Conservation (phyloP, 2,113 vertebrate species). For the Phrynosoma blainvillii region DNA sequence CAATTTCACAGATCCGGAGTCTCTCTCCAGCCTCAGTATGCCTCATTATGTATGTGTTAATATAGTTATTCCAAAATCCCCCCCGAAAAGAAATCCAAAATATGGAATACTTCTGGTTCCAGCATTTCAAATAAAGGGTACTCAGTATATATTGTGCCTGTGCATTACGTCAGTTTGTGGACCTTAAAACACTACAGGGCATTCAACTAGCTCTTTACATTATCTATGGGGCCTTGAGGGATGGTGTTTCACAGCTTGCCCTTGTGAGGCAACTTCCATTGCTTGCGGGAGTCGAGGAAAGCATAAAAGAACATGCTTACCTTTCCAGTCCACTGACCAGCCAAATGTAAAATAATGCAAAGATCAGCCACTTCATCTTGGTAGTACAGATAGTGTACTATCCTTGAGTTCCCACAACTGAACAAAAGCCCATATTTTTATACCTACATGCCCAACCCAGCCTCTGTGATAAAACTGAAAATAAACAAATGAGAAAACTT, state of each 20-base stretch:
- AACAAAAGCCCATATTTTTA: conserved; percentile 17
- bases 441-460: conserved; percentile 29
- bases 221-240: too few species aligned
- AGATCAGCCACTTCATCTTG: conserved; percentile 54
- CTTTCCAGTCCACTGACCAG: conserved; percentile 47
- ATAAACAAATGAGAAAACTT: neutral
- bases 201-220: neutral
- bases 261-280: too few species aligned
- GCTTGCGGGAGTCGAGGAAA: neutral
- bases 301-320: conserved; percentile 43
- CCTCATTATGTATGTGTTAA: too few species aligned
- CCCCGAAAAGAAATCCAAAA: too few species aligned
- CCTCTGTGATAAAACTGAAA: conserved; percentile 28
- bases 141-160: neutral
- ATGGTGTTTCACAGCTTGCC: neutral
- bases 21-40: too few species aligned
- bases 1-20: too few species aligned
- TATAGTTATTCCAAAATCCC: too few species aligned
- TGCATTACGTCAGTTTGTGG: neutral
- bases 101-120: too few species aligned
- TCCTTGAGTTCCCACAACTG: neutral
- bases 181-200: neutral
- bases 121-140: too few species aligned
- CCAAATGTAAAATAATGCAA: conserved; percentile 44
- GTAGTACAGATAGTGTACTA: neutral